phyloP scores from a whole-genome alignment of 2,797 vertebrate genomes.

The Gymnothorax javanicus region DNA sequence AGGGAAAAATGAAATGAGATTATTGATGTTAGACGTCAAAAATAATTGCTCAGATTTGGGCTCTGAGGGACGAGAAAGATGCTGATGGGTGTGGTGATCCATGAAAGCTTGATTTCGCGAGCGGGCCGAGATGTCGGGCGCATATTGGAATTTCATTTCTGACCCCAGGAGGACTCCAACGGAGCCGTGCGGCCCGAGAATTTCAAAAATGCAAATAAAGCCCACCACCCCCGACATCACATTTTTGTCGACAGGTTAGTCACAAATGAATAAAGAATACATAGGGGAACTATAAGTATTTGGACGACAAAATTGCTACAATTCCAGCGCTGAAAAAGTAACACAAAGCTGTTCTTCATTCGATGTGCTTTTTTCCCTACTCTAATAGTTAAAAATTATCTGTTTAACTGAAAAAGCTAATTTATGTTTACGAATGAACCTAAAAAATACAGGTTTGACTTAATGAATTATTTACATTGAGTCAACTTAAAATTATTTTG shows the following conservation, averaged over 20 bases:
- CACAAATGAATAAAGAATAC: not conserved
- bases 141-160: slow-evolving; percentile 47
- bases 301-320: no score
- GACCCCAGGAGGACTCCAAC: slow-evolving; percentile 50
- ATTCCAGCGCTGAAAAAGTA: no score
- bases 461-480: no score
- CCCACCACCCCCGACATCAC: not conserved
- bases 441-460: no score
- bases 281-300: no score
- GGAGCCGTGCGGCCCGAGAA: not conserved
- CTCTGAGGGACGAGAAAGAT: slow-evolving; percentile 71
- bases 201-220: slow-evolving; percentile 15
- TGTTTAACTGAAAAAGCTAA: no score
- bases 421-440: no score
- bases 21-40: slow-evolving; percentile 86
- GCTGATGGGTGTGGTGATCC: slow-evolving; percentile 72
- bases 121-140: slow-evolving; percentile 57
- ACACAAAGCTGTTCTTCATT: no score
- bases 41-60: slow-evolving; percentile 85
- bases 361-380: no score
- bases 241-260: not conserved
- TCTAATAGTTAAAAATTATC: no score
- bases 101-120: slow-evolving; percentile 60
- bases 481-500: no score
- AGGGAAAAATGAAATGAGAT: slow-evolving; percentile 74